Percentiles rank a stretch among this genome's conserved stretches.
phyloP scores from a whole-genome alignment of 2,888 invertebrate genomes.

The Furcula furcula region DNA sequence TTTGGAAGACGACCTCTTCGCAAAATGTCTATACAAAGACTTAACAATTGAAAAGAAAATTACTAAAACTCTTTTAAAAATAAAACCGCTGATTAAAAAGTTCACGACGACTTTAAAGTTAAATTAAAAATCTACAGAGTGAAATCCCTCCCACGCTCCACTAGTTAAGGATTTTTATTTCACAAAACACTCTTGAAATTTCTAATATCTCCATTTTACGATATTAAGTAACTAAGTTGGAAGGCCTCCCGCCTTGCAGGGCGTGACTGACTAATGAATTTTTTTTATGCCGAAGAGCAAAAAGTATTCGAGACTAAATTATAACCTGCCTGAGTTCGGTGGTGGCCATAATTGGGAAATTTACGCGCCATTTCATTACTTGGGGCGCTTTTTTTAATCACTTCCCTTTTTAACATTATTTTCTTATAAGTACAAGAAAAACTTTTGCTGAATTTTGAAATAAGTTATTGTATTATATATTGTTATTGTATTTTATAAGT shows the following conservation, averaged over 20 bases:
- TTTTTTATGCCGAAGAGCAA: slow-evolving; percentile 60
- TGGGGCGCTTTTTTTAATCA: slow-evolving; percentile 56
- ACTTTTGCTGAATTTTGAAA: slow-evolving; percentile 6
- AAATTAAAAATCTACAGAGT: slow-evolving; percentile 26
- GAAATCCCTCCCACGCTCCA: slow-evolving; percentile 13
- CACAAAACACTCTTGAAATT: slow-evolving; percentile 24
- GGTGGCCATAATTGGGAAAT: slow-evolving; percentile 68
- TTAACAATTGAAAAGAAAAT: no score
- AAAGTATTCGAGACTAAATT: slow-evolving; percentile 45
- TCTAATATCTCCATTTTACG: slow-evolving; percentile 33
- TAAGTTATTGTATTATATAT: not conserved
- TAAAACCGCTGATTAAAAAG: slow-evolving; percentile 32
- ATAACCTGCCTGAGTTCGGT: slow-evolving; percentile 41
- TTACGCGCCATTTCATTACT: slow-evolving; percentile 65
- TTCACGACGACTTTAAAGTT: slow-evolving; percentile 28
- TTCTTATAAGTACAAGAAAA: slow-evolving; percentile 3
- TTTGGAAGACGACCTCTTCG: no score
- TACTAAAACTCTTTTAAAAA: no score
- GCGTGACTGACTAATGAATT: slow-evolving; percentile 68
- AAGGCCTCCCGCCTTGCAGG: slow-evolving; percentile 44
- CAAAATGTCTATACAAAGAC: no score
- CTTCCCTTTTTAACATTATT: slow-evolving; percentile 44
- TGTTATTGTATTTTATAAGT: not conserved
- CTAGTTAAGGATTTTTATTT: slow-evolving; percentile 27
- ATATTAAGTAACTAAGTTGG: slow-evolving; percentile 32